Base-by-base conservation (phyloP, 2,113 vertebrate genomes). In the Actinemys pallida region DNA sequence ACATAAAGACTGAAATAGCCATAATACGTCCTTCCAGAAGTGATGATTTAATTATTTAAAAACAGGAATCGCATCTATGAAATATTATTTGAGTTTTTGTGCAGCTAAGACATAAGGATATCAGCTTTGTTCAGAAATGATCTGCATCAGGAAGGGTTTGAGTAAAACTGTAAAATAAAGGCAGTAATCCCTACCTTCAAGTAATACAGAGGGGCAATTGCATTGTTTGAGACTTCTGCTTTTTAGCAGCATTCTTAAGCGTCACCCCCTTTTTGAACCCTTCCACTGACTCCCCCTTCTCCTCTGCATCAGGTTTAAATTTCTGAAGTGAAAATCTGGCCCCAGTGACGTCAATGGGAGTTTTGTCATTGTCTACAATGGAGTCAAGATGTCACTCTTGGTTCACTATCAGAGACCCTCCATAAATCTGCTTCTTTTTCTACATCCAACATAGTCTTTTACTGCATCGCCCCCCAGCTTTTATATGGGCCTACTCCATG, bases 1-100 rank as follows among this genome's bases (percentile, higher is more conserved):
- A 85, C 56, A 82, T 27, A 56, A 93, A 84, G 47, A 81, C 35
- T 82, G 83, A 97, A 93, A 94, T 89, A 29, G n/a, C 5, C 1
- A 3, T 88, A 91, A 95, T 86, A 59, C 5, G 59, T 91, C 45
- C 5, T 89, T 93, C 81, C 92, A 35, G 42, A 90, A 94, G 35
- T 11, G 75, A 87, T 10, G 16, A 89, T 84, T 10, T 31, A 81
- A 81, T 83, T 9, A 53, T 35, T 79, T 88, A 81, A 86, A 80
- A 50, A 39, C 17, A 59, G 8, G 24, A 90, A 42, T 53, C 14
- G 13, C 1, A 1, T 9, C 27, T 84, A 72, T 59, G 79, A 81
- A 86, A 10, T 0, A 0, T 72, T 25, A 29, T 20, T 91, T 69
- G 42, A 4, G 12, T 54, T 81, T 84, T 42, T 88, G 78, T 91